A percentile compares a stretch with the other conserved stretches of the same genome.
These are phyloP conservation scores for Piprites chloris DNA, from an alignment of 2,113 vertebrate genomes.

Conservation along the genomic window DNA sequence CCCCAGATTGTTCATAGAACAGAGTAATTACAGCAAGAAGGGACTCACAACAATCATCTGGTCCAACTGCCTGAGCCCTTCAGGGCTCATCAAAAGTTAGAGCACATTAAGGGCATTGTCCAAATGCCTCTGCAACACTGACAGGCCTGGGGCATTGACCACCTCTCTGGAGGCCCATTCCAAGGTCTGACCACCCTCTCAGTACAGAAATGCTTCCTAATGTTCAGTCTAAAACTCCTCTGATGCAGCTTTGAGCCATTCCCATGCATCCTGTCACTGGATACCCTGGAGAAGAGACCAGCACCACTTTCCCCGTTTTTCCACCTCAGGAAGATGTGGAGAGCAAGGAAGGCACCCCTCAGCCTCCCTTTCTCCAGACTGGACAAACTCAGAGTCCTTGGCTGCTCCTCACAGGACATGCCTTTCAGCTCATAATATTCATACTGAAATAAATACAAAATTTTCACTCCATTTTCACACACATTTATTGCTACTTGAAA, in stretches of 20 bases:
- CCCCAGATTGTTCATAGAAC: not conserved
- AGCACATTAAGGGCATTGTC: not conserved
- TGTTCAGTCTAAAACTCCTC: not conserved
- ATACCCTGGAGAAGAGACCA: not conserved
- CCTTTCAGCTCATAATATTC: not conserved
- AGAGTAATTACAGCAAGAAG: not conserved
- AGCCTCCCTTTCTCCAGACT: not conserved
- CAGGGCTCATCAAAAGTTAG: not conserved
- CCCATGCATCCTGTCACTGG: not conserved
- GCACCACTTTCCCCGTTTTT: not conserved
- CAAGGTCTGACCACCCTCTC: not conserved
- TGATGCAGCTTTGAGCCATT: not conserved
- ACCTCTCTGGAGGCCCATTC: not conserved
- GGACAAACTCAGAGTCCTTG: not conserved
- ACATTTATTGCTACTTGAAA: accelerated
- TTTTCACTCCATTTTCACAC: not conserved
- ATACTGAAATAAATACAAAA: not conserved
- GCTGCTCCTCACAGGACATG: not conserved
- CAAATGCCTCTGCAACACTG: accelerated
- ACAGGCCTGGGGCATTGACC: not conserved
- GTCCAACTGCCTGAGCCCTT: not conserved
- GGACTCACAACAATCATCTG: not conserved
- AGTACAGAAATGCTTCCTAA: not conserved
- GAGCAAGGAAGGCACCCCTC: accelerated
- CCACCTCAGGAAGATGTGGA: not conserved